These are phyloP conservation scores for Argyresthia goedartella DNA, from an alignment of 2,888 invertebrate species.

Conservation along the genomic window DNA sequence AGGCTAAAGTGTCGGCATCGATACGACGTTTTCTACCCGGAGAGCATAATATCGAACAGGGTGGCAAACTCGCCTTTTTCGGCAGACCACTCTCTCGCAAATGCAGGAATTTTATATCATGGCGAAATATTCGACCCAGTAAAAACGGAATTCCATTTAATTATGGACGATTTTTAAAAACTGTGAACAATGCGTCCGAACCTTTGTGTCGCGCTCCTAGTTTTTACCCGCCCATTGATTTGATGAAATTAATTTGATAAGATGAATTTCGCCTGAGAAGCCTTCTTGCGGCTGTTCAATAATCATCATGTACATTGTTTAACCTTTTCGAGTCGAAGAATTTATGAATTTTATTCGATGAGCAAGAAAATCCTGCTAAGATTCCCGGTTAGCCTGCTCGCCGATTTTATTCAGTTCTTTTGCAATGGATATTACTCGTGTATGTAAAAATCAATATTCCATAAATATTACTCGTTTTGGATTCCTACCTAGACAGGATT, in stretches of 20 bases:
- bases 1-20: constrained; percentile 26
- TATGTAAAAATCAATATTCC: too few species aligned
- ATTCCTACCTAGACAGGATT: too few species aligned
- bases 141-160: constrained; percentile 68
- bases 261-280: not conserved
- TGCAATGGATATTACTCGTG: too few species aligned
- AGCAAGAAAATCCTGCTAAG: not conserved
- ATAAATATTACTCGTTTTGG: too few species aligned
- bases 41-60: constrained; percentile 36
- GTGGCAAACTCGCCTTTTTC: constrained; percentile 60
- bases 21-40: constrained; percentile 38
- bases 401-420: too few species aligned
- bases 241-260: constrained; percentile 64
- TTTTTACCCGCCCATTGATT: constrained; percentile 31
- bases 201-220: constrained; percentile 40
- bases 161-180: constrained; percentile 69
- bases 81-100: constrained; percentile 22
- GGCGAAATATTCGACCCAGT: constrained; percentile 38
- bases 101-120: constrained; percentile 59
- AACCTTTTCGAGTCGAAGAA: not conserved
- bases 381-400: too few species aligned
- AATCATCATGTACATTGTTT: constrained; percentile 4
- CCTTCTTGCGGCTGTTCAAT: not conserved
- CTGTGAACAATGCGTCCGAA: constrained; percentile 66
- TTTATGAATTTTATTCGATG: constrained; percentile 1